phyloP scores from a whole-genome alignment of 2,113 vertebrate genomes.

The Ardeotis arabs region DNA sequence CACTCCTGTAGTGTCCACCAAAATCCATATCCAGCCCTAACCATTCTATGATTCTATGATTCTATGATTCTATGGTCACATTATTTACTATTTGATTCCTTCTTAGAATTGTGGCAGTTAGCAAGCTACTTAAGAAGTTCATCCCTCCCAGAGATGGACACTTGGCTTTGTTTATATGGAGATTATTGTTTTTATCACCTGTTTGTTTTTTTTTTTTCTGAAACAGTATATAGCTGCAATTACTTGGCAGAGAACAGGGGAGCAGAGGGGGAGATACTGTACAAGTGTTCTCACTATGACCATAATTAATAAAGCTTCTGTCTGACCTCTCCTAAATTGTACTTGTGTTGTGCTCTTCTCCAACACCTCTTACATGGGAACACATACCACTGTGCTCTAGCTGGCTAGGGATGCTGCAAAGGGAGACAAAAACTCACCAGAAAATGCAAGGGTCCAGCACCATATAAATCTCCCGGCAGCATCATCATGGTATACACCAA shows the following conservation, averaged over 20 bases:
- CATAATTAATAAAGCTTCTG: not conserved
- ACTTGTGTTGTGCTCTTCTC: not conserved
- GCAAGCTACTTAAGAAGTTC: not conserved
- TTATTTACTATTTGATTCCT: not conserved
- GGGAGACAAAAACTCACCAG: not conserved
- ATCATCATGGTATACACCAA: not conserved
- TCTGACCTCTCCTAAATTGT: not conserved
- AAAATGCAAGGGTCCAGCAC: not conserved
- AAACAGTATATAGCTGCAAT: not conserved
- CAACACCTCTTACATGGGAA: not conserved
- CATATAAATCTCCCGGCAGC: not conserved
- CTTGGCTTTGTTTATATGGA: not conserved
- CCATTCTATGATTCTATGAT: no score
- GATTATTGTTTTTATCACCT: not conserved
- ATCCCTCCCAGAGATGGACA: not conserved
- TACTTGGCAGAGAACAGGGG: not conserved
- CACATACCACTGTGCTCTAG: not conserved
- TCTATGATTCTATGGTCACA: not conserved
- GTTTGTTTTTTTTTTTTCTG: not conserved
- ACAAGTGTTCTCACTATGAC: not conserved
- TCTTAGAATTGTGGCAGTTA: not conserved
- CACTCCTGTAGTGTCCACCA: not conserved
- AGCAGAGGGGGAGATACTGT: not conserved
- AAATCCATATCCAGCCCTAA: not conserved
- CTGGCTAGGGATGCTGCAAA: not conserved